These are phyloP conservation scores for Mus pahari DNA, from an alignment of 2,113 vertebrate genomes.

Conservation along the genomic window DNA sequence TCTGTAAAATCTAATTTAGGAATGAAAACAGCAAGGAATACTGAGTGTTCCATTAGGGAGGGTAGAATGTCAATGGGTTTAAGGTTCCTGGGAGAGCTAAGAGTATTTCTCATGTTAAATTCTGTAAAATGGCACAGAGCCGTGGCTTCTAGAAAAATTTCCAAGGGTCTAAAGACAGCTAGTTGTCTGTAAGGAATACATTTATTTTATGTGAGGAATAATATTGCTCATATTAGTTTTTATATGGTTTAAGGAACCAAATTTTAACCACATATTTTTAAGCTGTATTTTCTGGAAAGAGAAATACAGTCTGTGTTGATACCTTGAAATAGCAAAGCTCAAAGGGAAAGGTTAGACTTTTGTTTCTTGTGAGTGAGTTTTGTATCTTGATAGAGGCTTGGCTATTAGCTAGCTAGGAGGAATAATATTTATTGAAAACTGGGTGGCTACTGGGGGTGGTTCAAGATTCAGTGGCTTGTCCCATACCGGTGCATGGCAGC, in stretches of 20 bases:
- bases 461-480: too few relatives aligned
- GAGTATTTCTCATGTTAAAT: background rate
- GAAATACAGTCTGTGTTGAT: background rate
- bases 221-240: background rate
- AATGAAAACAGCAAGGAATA: background rate
- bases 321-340: background rate
- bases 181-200: background rate
- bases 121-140: background rate
- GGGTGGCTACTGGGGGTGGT: too few relatives aligned
- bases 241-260: background rate
- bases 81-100: background rate
- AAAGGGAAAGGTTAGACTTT: background rate
- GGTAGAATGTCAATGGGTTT: background rate
- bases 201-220: background rate
- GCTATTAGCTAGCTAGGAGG: too few relatives aligned
- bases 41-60: background rate
- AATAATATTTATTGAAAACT: background rate
- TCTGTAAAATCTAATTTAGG: background rate
- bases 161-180: background rate
- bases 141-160: background rate
- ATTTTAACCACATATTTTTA: constrained; percentile 21
- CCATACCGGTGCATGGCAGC: background rate
- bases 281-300: background rate
- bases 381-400: background rate
- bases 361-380: background rate